Evolutionary conservation across 2,113 vertebrate genomes (phyloP), one percentile per base, ranked within the genome.

Genomic region (Grantiella picta): DNA sequence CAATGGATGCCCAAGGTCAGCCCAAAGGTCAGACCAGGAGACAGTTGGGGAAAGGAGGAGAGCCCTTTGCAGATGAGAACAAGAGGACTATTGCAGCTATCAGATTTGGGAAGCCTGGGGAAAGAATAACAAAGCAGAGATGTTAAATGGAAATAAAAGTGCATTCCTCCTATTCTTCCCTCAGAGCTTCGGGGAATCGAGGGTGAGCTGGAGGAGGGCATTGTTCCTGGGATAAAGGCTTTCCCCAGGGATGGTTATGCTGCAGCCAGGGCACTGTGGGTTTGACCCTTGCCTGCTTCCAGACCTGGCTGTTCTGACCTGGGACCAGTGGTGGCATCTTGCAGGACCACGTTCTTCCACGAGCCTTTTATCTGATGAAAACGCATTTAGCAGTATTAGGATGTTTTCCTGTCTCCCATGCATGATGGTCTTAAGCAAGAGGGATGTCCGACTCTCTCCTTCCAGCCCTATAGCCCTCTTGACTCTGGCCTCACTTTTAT

Each of bases 121-220:
- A 92, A 92, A 86, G 23, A 92, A 65, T 45, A 88, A 94, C 57
- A 80, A 94, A 93, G 79, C n/a, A 76, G 56, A 78, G 45, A 56
- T 78, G 73, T 85, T 90, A 82, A 88, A 85, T 22, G 85, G 69
- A 82, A 90, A 57, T 79, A 49, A 69, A 89, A 82, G 53, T 11
- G 1, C 38, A 92, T 97, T 97, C 95, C 83, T 96, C 82, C 92
- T 68, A 49, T 94, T 93, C 85, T 95, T 91, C 71, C 57, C 42
- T 53, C 17, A 27, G 50, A 45, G 27, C 45, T 94, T 85, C 0
- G 1, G 79, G 88, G 82, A 95, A 77, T 80, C 1, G 1, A 88
- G 79, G 68, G 70, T 1, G 2, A 85, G 38, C 82, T 95, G 79
- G 75, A 88, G 56, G 42, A 95, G 71, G 57, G 29, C 29, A 2